A percentile compares a stretch with the other conserved stretches of the same genome.
Conservation (phyloP, 2,888 invertebrate genomes). For the Pogonocherus hispidulus region DNA sequence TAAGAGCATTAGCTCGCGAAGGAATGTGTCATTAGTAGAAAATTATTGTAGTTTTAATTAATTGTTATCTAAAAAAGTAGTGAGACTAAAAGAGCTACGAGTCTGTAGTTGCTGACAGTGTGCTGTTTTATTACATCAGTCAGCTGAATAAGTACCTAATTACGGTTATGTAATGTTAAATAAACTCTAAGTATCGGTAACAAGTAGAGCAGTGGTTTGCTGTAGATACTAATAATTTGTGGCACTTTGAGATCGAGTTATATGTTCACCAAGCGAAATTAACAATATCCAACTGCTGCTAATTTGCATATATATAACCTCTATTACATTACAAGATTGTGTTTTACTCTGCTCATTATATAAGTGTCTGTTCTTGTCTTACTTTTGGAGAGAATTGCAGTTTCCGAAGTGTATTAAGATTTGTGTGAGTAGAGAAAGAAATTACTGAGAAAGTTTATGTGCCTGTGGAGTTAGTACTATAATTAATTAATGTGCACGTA, state of each 20-base stretch:
- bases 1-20: constrained; percentile 23
- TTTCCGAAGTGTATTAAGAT: constrained; percentile 10
- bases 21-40: constrained; percentile 40
- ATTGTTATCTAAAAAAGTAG: constrained; percentile 46
- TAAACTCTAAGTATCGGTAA: constrained; percentile 55
- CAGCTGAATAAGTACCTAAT: constrained; percentile 58
- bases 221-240: constrained; percentile 56
- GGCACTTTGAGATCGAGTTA: constrained; percentile 54
- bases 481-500: neutral
- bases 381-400: constrained; percentile 4
- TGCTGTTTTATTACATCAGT: constrained; percentile 54
- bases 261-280: constrained; percentile 51
- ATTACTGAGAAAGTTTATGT: neutral
- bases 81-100: constrained; percentile 43
- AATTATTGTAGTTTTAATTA: constrained; percentile 49
- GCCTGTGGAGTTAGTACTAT: neutral
- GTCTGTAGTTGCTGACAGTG: constrained; percentile 42
- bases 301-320: constrained; percentile 33
- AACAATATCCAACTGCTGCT: constrained; percentile 42
- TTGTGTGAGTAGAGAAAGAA: neutral
- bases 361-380: constrained; percentile 21
- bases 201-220: constrained; percentile 56
- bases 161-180: constrained; percentile 56
- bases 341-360: constrained; percentile 10
- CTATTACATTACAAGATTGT: constrained; percentile 27